Evolutionary conservation across 2,888 invertebrate genomes (phyloP), one percentile per base, ranked within the genome.

Genomic region (Oscheius sp.): DNA sequence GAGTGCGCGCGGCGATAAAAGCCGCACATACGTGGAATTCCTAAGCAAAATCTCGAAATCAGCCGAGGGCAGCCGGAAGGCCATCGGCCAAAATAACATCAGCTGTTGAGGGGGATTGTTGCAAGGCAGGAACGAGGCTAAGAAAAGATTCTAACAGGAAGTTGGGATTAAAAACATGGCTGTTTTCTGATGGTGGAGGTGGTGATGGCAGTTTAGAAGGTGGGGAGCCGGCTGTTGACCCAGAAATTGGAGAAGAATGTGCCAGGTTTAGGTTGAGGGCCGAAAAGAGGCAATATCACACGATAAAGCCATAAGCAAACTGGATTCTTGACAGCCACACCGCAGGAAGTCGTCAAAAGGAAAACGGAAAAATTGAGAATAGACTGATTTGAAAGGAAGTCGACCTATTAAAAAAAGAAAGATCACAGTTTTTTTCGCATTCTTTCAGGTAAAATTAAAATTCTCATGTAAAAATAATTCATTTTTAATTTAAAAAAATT

Each of bases 1-100:
- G 49, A 63, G 52, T 52, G 66, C 66, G 66, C 66, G 66, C 52
- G 66, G 66, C 66, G 66, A 66, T 66, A 66, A 66, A 66, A 52
- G 52, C 66, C 49, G 52, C 29, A 52, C 66, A 66, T 66, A 52
- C 66, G 66, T 66, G 66, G 49, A 66, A 66, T 66, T 66, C 66
- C 52, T 52, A 16, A 29, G 52, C 18, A n/a, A 29, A 52, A 49
- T 52, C 61, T 61, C 61, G 61, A 61, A 61, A 45, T 61, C 45
- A 43, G 27, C 29, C 49, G 21, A 18, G 3, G 49, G 13, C 16
- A 18, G 5, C 5, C 49, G n/a, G 13, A 16, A 5, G 21, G 49
- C 49, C 21, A 21, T 13, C 16, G 9, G 49, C 3, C 16, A 49
- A 49, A 21, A 49, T 18, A 49, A 18, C 16, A 49, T 49, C 49